A percentile compares a stretch with the other conserved stretches of the same genome.
These are phyloP conservation scores for Herpetotheres cachinnans DNA, from an alignment of 2,113 vertebrate species.

Conservation along the genomic window DNA sequence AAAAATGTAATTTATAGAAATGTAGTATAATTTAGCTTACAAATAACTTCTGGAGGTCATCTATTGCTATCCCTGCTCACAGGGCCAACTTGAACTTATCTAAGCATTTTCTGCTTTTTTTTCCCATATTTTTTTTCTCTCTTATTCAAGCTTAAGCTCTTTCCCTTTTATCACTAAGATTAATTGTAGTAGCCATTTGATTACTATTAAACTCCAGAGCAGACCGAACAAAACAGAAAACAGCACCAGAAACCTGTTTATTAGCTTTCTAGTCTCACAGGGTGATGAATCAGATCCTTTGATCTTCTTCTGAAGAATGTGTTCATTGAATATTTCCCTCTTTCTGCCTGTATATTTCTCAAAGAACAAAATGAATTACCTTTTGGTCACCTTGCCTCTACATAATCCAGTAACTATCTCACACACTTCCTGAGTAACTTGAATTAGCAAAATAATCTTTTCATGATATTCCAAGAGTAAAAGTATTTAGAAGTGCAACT, in stretches of 20 bases:
- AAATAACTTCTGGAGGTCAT: background rate
- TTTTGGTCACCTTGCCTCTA: background rate
- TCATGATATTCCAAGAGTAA: background rate
- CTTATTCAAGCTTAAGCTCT: background rate
- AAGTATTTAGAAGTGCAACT: background rate
- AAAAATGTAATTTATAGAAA: background rate
- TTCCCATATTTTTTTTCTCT: accelerated
- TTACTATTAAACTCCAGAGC: background rate
- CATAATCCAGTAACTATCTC: background rate
- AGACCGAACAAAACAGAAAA: background rate
- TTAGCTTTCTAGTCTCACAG: background rate
- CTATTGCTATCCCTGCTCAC: background rate
- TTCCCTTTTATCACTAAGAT: background rate
- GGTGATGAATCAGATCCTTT: background rate
- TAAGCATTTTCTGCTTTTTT: background rate
- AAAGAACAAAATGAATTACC: background rate
- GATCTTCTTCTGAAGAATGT: background rate
- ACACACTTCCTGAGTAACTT: background rate
- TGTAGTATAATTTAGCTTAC: background rate
- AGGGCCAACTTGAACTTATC: background rate
- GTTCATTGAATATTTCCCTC: background rate
- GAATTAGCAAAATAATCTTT: background rate
- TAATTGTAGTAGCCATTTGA: background rate
- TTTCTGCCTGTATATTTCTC: background rate
- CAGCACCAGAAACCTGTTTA: background rate